Base-by-base conservation (phyloP, 1,140 invertebrate species). In the Drosophila pachea region DNA sequence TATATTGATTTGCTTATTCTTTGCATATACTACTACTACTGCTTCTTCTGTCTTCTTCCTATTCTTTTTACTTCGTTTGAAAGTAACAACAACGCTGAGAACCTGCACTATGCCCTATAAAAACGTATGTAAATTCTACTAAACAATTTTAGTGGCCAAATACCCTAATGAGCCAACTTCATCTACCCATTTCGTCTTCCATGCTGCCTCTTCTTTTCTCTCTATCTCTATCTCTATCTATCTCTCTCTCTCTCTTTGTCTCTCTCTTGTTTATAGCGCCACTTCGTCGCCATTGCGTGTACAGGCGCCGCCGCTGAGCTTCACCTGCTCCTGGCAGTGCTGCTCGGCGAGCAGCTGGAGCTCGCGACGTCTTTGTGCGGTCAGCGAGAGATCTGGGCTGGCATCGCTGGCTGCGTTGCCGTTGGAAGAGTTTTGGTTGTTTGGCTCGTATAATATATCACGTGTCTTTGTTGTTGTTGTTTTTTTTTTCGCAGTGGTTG, bases 211-310 rank as follows among this genome's bases (percentile, higher is more conserved):
- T 22, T 2, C 3, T 72, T 73, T 56, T 72, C 77, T 72, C 71
- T 70, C 52, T 70, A 47, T 52, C 63, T 69, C 63, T n/a, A n/a
- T 59, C 43, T 36, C 36, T 38, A n/a, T n/a, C n/a, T 22, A 22
- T 22, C 76, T 73, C 60, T 72, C 77, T 72, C 71, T 70, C 52
- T 70, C 50, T 52, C 63, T 69, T 63, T n/a, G n/a, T 59, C 43
- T 36, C 36, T 38, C 54, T 49, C 40, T 63, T 53, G 9, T 11
- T 87, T 84, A 87, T 31, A 87, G 79, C 45, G 84, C 84, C 68
- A 87, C 84, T 77, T 87, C 84, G 16, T 87, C 84, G 45, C 84
- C 84, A 31, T 87, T 87, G 7, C 78, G 74, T 8, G 72, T 78
- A 68, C 76, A 38, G 64, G 74, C 59, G 54, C 64, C 72, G 16